Percentiles rank a stretch among this genome's conserved stretches.
Conservation (phyloP, 2,888 invertebrate genomes). For the Glomeris marginata region DNA sequence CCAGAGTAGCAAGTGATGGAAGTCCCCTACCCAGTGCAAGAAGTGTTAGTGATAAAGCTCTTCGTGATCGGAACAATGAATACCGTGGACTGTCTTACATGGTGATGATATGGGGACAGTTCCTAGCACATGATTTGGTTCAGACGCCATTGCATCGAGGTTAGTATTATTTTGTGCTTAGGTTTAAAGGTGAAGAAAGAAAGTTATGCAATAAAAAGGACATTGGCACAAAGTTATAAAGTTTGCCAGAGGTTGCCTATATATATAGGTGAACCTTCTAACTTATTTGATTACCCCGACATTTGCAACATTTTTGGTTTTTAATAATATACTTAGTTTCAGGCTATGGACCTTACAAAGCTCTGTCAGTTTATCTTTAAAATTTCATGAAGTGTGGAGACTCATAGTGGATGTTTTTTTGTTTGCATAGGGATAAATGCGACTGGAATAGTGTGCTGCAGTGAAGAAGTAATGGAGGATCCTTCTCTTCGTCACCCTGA, state of each 20-base stretch:
- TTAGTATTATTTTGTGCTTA: too few relatives aligned
- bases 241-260: too few relatives aligned
- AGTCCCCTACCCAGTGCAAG: conserved; percentile 27
- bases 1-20: conserved; percentile 40
- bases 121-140: conserved; percentile 22
- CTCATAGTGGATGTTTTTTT: background rate
- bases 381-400: background rate
- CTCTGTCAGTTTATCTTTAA: too few relatives aligned
- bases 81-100: conserved; percentile 9
- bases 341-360: background rate
- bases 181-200: too few relatives aligned
- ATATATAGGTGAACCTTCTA: too few relatives aligned
- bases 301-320: too few relatives aligned
- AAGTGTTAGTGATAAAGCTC: conserved; percentile 21
- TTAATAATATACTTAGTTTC: background rate
- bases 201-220: too few relatives aligned
- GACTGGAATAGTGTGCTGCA: conserved; percentile 14
- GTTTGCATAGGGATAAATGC: conserved; percentile 8
- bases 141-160: conserved; percentile 1
- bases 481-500: conserved; percentile 37
- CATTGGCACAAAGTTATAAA: too few relatives aligned
- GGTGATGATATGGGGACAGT: conserved; percentile 21
- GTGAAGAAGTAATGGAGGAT: conserved; percentile 5
- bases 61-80: conserved; percentile 23
- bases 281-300: too few relatives aligned